Base-by-base conservation (phyloP, 2,113 vertebrate genomes). In the Podocnemis expansa region DNA sequence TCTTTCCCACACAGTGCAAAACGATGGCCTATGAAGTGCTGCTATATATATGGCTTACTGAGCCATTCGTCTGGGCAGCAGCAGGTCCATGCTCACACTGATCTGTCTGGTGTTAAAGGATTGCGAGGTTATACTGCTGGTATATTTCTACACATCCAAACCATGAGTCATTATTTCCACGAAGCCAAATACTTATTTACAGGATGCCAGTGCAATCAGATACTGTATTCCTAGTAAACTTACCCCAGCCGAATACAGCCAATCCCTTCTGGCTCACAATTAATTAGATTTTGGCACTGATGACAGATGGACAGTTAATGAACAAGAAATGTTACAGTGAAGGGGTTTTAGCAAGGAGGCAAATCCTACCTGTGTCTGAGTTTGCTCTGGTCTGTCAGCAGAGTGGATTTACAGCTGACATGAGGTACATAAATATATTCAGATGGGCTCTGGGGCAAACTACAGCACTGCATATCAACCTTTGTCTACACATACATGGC, bases 1-100 rank as follows among this genome's bases (percentile, higher is more conserved):
- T 98, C 97, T 98, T 99, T 99, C 98, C 98, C 99, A 99, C 98
- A 99, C 98, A 97, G 96, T 97, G 97, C 96, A 96, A 95, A 97
- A 97, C 97, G 97, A 97, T 82, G 10, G 9, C 97, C 96, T 90
- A 98, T 97, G 95, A 96, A 98, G 96, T 89, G 95, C 70, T 98
- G 90, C 98, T 98, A 95, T 98, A 97, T 97, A 97, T 98, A 97
- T 3, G 4, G 90, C 80, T 88, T 38, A 47, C 91, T 90, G 91
- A 91, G 87, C 94, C 96, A 95, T 91, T 93, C 84, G 86, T 92
- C 93, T 81, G 93, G 94, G 92, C 95, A 96, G 95, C 84, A 47
- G 6, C 1, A 91, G 94, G 82, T 29, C 87, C 0, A 41, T 82
- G 41, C 84, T 88, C 92, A 87, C 51, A 94, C 2, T 16, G 95